Evolutionary conservation across 2,888 invertebrate genomes (phyloP), one percentile per base, ranked within the genome.

Genomic region (Branchellion lobata): DNA sequence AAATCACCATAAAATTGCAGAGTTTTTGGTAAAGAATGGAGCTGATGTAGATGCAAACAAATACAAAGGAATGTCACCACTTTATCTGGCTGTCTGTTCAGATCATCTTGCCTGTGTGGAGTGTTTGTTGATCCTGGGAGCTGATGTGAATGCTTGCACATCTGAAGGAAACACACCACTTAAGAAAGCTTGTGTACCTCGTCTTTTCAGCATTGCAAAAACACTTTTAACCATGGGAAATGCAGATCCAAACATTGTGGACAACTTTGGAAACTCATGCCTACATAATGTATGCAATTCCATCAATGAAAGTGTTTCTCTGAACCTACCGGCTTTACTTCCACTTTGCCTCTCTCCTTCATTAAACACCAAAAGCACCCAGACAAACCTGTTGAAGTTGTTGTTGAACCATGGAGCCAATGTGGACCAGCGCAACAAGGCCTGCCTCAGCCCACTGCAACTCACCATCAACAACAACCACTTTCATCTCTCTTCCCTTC

Each of bases 21-120:
- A 84, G 83, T 84, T 72, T n/a, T 61, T 79, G 79, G 14, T 79
- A 21, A 29, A 29, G 11, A 29, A 72, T 31, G 53, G 75, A 18
- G 80, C 80, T 11, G 69, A 80, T 65, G 47, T 76, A 21, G 73
- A 80, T 75, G 1, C 31, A 18, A 29, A 31, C 5, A 51, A 75
- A 21, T 31, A 80, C 24, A 24, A 75, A 21, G 74, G 40, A 24
- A 51, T 57, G 1, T 40, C 80, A 1, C 75, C 75, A 57, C 68
- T 80, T 18, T 65, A 65, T 31, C 40, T 29, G 1, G 34, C 80
- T 36, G 61, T 65, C n/a, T 33, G 24, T n/a, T 51, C n/a, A n/a
- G 21, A 65, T 34, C 21, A 77, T n/a, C 14, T 65, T n/a, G 27
- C 29, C 18, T 27, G 29, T 34, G 77, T 77, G 21, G 77, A 77